Percentiles rank a stretch among this genome's conserved stretches.
Evolutionary conservation across 1,140 invertebrate species (phyloP).

Genomic region (Heliconius hewitsoni): DNA sequence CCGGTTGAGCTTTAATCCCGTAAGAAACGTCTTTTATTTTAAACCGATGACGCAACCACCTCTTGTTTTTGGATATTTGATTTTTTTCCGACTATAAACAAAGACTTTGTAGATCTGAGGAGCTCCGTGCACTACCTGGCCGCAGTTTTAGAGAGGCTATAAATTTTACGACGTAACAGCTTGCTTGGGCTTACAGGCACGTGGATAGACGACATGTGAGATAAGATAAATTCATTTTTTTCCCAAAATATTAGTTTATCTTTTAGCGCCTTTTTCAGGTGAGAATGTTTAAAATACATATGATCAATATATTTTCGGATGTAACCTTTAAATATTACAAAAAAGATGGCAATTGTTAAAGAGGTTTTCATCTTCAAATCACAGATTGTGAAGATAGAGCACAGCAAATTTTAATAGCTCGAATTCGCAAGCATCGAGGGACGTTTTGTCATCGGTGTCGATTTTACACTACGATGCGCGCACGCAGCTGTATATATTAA

Average conservation of each 20-base stretch:
- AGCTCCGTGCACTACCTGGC: conserved; percentile 33
- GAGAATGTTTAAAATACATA: conserved; percentile 3
- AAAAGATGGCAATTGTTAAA: background rate
- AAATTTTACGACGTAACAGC: conserved; percentile 4
- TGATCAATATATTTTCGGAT: background rate
- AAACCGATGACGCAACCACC: conserved; percentile 60
- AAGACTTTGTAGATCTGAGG: conserved; percentile 27
- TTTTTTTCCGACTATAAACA: conserved; percentile 44
- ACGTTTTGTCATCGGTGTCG: conserved; percentile 57
- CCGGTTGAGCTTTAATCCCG: conserved; percentile 63
- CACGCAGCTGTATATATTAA: conserved; percentile 61
- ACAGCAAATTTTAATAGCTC: conserved; percentile 18
- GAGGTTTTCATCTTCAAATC: background rate
- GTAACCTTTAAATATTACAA: background rate
- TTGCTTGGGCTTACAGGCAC: background rate
- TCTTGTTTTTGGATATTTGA: conserved; percentile 60
- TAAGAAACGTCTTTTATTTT: conserved; percentile 69
- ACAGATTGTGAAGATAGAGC: conserved; percentile 20
- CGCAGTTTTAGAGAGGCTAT: conserved; percentile 37
- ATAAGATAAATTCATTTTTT: conserved; percentile 8
- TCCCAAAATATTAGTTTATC: conserved; percentile 10
- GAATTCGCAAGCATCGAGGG: conserved; percentile 50
- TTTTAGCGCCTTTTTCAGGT: background rate
- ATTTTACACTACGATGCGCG: conserved; percentile 57
- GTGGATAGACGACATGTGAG: conserved; percentile 9